phyloP scores from a whole-genome alignment of 2,888 invertebrate genomes.

The Nomada hirtipes region DNA sequence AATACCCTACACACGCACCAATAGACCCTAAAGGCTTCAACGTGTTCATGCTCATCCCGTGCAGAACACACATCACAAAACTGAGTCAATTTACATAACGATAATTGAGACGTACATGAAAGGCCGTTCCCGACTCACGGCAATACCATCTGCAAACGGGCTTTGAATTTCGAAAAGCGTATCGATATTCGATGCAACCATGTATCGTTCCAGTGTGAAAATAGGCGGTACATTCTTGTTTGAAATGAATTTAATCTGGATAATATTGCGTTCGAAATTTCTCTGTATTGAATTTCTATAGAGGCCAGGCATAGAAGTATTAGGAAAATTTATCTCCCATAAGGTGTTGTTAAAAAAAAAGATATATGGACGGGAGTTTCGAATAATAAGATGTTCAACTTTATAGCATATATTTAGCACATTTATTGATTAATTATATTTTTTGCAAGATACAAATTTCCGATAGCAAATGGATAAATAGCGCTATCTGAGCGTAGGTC shows the following conservation, averaged over 20 bases:
- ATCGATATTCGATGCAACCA: constrained; percentile 50
- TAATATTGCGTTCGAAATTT: neutral
- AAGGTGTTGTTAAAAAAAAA: neutral
- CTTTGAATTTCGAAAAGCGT: constrained; percentile 66
- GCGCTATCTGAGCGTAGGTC: neutral
- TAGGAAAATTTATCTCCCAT: neutral
- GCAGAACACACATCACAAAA: constrained; percentile 75
- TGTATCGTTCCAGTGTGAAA: constrained; percentile 10
- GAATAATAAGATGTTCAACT: neutral
- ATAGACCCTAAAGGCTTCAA: constrained; percentile 59
- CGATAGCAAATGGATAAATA: too few species aligned
- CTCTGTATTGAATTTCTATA: neutral
- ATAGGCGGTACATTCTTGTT: neutral
- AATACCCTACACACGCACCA: constrained; percentile 26
- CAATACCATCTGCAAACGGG: constrained; percentile 68
- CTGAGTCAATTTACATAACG: constrained; percentile 83
- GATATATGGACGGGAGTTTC: neutral
- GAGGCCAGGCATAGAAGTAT: neutral
- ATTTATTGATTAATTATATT: neutral
- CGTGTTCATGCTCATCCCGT: constrained; percentile 61
- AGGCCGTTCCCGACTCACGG: constrained; percentile 69
- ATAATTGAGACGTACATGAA: constrained; percentile 83
- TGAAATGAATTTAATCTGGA: constrained; percentile 4
- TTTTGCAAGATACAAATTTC: neutral
- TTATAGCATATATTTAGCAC: neutral